Evolutionary conservation across 2,113 vertebrate species (phyloP), one percentile per base, ranked within the genome.

Genomic region (Odobenus rosmarus): DNA sequence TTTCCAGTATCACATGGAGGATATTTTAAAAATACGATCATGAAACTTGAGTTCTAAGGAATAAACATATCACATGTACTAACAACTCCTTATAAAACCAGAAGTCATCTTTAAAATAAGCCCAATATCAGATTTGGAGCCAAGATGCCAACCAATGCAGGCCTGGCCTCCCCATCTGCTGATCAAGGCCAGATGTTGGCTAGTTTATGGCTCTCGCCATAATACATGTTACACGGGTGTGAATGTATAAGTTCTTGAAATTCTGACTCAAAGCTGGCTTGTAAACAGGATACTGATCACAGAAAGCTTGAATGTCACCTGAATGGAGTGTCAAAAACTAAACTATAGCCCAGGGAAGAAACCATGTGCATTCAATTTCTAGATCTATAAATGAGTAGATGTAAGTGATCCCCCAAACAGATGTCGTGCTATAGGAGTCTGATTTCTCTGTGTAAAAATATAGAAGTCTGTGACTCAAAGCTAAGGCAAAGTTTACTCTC

Each of bases 91-190:
- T 85, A 59, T 3, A 53, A 89, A 95, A 92, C 57, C 33, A 85
- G 13, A 91, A 64, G 51, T 74, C 62, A 93, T 85, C 80, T 90
- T 96, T 92, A 90, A 82, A 91, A 61, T n/a, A 42, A 76, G 55
- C 49, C 42, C 79, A 53, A 46, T 21, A 83, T 23, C 59, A 72
- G 55, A 57, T 36, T 62, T 71, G 83, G 49, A 59, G 46, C 42
- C 42, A 55, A 18, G 21, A 59, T 90, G 64, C 16, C 33, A 64
- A 23, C 7, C 33, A 46, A 36, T 0, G 1, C 39, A 59, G 42
- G 49, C 28, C 9, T 1, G 10, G 2, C 28, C 92, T 64, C 12
- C 84, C 71, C n/a, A 74, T 3, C 59, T 36, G 23, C 7, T 18
- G 16, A 51, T 51, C 33, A 51, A 87, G 9, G 72, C 33, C 49